These are phyloP conservation scores for Drosophila macrospina DNA, from an alignment of 2,888 invertebrate species.

Conservation along the genomic window DNA sequence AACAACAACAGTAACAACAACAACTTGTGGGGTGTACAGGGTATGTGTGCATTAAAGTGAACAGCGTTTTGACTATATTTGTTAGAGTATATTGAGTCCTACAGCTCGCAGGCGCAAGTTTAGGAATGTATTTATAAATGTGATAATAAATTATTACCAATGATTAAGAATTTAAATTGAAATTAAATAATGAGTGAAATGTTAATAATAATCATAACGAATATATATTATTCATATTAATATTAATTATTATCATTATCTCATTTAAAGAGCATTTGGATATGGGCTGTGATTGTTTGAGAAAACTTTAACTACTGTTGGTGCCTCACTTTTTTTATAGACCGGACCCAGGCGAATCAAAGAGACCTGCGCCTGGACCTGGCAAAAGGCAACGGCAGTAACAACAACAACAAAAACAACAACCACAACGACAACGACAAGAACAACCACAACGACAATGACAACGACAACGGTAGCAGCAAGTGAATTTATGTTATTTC, in stretches of 20 bases:
- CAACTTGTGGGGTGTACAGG: constrained; percentile 8
- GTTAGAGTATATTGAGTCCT: background rate
- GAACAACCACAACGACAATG: constrained; percentile 4
- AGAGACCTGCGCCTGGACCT: constrained; percentile 29
- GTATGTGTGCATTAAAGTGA: constrained; percentile 45
- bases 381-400: constrained; percentile 29
- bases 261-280: constrained; percentile 28
- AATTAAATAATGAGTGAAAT: too few relatives aligned
- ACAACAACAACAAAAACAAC: constrained; percentile 10
- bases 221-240: too few relatives aligned
- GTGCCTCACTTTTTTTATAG: constrained; percentile 31
- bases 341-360: constrained; percentile 57
- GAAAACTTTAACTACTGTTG: constrained; percentile 12
- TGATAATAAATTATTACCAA: too few relatives aligned
- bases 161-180: too few relatives aligned
- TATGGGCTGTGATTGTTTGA: background rate
- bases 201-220: too few relatives aligned
- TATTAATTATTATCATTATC: too few relatives aligned
- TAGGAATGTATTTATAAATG: too few relatives aligned
- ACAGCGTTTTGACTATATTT: constrained; percentile 35
- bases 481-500: constrained; percentile 83
- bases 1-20: constrained; percentile 33
- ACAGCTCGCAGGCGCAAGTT: background rate
- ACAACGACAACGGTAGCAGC: constrained; percentile 8
- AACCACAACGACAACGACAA: constrained; percentile 7